phyloP scores from a whole-genome alignment of 2,888 invertebrate genomes.

The Amaurobius ferox region DNA sequence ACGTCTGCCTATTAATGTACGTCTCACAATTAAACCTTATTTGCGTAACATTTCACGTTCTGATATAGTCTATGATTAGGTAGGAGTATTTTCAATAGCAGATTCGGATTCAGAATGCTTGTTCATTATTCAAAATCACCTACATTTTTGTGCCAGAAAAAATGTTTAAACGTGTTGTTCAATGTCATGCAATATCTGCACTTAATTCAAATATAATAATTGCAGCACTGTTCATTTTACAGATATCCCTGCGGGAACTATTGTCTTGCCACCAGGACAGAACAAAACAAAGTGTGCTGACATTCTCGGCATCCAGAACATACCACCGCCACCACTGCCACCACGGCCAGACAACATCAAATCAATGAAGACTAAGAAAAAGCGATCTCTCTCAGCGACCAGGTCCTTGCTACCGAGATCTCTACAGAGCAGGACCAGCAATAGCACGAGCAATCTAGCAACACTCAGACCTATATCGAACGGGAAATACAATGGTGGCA shows the following conservation, averaged over 20 bases:
- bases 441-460: neutral
- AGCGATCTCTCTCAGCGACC: slow-evolving; percentile 34
- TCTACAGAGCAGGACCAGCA: slow-evolving; percentile 23
- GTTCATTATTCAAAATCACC: too few species aligned
- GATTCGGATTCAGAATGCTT: too few species aligned
- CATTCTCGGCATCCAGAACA: slow-evolving; percentile 46
- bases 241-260: slow-evolving; percentile 39
- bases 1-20: too few species aligned
- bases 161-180: too few species aligned
- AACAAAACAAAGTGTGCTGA: slow-evolving; percentile 56
- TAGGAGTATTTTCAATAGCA: too few species aligned
- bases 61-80: too few species aligned
- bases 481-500: slow-evolving; percentile 28
- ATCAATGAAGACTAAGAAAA: slow-evolving; percentile 24
- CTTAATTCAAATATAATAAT: too few species aligned
- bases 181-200: too few species aligned
- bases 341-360: slow-evolving; percentile 19
- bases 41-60: too few species aligned
- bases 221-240: neutral
- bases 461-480: neutral
- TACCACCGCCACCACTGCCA: slow-evolving; percentile 40
- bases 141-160: too few species aligned
- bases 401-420: slow-evolving; percentile 47
- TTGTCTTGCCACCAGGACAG: slow-evolving; percentile 47
- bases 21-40: too few species aligned